Evolutionary conservation across 2,797 vertebrate genomes (phyloP).

Genomic region (Gastrophryne carolinensis): DNA sequence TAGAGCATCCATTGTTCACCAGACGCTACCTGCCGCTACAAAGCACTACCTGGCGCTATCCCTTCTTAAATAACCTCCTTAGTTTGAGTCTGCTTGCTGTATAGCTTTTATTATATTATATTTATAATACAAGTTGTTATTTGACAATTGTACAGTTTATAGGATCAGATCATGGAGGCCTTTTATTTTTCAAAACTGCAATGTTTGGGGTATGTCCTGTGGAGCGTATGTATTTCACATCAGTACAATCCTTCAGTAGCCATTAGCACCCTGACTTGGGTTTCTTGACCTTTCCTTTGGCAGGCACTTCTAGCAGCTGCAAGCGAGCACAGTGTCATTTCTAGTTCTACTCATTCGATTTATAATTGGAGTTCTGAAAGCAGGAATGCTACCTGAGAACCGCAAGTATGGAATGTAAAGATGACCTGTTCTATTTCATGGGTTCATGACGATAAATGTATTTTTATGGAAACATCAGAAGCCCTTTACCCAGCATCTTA

Average conservation of each 20-base stretch:
- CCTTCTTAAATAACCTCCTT: too few species aligned
- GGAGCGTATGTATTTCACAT: neutral
- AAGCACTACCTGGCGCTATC: too few species aligned
- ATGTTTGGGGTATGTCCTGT: neutral
- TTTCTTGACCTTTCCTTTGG: slow-evolving; percentile 41
- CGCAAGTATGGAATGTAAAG: neutral
- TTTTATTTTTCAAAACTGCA: neutral
- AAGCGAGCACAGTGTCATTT: slow-evolving; percentile 17
- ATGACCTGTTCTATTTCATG: neutral
- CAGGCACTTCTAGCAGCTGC: slow-evolving; percentile 20
- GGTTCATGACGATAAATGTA: neutral
- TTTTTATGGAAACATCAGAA: neutral
- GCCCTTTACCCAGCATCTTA: too few species aligned
- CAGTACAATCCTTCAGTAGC: neutral
- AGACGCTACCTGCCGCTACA: too few species aligned
- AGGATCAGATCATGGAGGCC: neutral
- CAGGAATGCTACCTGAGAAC: neutral
- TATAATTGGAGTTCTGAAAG: slow-evolving; percentile 7
- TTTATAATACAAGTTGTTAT: too few species aligned
- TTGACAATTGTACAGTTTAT: too few species aligned
- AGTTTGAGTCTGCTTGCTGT: too few species aligned
- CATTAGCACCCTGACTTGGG: slow-evolving; percentile 14
- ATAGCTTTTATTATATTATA: too few species aligned
- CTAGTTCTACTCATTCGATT: neutral
- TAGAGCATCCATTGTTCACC: too few species aligned